Conservation (phyloP, 2,888 invertebrate genomes). For the Embidobia sp. region DNA sequence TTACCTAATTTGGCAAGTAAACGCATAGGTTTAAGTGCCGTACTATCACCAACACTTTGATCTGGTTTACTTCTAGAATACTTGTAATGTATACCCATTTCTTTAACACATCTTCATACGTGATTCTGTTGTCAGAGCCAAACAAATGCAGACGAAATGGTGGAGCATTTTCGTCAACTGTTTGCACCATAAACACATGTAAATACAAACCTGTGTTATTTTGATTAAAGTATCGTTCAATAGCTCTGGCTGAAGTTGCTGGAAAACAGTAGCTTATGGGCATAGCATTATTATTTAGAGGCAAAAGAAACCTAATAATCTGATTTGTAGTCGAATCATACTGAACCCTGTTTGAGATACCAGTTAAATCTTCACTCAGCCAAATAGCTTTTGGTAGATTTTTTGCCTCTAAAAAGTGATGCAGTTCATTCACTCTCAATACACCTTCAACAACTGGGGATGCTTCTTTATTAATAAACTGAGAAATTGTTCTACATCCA, state of each 20-base stretch:
- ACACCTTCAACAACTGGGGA: conserved; percentile 6
- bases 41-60: conserved; percentile 67
- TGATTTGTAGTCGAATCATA: conserved; percentile 64
- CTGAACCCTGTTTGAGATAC: conserved; percentile 62
- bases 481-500: not conserved
- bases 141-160: conserved; percentile 67
- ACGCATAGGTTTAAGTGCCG: conserved; percentile 69
- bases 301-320: conserved; percentile 68
- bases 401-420: conserved; percentile 49
- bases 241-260: conserved; percentile 4
- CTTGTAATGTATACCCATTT: conserved; percentile 64
- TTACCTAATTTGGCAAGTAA: conserved; percentile 44
- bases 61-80: conserved; percentile 46
- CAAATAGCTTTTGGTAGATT: conserved; percentile 57
- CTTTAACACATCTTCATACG: conserved; percentile 57
- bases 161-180: conserved; percentile 61
- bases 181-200: conserved; percentile 67
- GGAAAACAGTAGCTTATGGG: conserved; percentile 46
- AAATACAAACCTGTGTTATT: conserved; percentile 43
- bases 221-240: not conserved
- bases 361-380: conserved; percentile 27
- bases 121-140: conserved; percentile 69
- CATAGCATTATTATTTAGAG: conserved; percentile 63
- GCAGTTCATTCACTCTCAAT: conserved; percentile 26
- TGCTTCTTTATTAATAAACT: conserved; percentile 1